A percentile compares a stretch with the other conserved stretches of the same genome.
Conservation (phyloP, 2,888 invertebrate species). For the Frankliniella fusca region DNA sequence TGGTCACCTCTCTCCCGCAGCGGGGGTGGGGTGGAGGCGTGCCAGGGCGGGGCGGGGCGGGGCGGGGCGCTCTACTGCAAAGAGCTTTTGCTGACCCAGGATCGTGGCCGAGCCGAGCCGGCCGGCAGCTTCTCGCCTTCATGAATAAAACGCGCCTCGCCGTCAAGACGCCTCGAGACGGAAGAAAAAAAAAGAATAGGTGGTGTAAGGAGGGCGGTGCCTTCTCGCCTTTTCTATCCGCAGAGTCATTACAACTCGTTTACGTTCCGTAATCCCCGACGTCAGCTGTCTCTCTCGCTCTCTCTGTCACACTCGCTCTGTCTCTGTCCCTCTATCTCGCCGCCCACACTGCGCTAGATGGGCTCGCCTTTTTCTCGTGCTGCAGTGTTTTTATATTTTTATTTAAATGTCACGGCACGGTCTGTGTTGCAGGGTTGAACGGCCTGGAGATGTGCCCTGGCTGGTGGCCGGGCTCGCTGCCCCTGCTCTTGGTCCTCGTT, state of each 20-base stretch:
- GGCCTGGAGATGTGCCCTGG: constrained; percentile 4
- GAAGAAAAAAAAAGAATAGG: too few species aligned
- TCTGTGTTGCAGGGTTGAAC: neutral
- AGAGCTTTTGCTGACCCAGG: neutral
- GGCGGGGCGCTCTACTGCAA: neutral
- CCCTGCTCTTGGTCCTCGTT: neutral
- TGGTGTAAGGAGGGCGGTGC: neutral
- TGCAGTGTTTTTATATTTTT: neutral
- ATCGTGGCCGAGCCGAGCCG: neutral
- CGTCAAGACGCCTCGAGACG: neutral
- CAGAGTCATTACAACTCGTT: constrained; percentile 17
- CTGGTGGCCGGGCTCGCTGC: constrained; percentile 13
- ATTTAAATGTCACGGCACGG: neutral
- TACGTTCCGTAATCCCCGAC: neutral
- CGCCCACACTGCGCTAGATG: too few species aligned
- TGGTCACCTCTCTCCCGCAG: neutral
- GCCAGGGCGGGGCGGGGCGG: neutral
- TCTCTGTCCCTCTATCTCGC: neutral
- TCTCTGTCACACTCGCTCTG: neutral
- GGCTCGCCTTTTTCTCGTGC: neutral
- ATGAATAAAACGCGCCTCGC: constrained; percentile 9
- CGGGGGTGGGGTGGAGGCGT: neutral
- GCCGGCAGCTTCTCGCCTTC: neutral
- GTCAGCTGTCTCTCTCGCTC: neutral
- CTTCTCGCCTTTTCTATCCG: neutral